A percentile compares a stretch with the other conserved stretches of the same genome.
Evolutionary conservation across 2,888 invertebrate genomes (phyloP).

Genomic region (Sarcophaga caerulescens): DNA sequence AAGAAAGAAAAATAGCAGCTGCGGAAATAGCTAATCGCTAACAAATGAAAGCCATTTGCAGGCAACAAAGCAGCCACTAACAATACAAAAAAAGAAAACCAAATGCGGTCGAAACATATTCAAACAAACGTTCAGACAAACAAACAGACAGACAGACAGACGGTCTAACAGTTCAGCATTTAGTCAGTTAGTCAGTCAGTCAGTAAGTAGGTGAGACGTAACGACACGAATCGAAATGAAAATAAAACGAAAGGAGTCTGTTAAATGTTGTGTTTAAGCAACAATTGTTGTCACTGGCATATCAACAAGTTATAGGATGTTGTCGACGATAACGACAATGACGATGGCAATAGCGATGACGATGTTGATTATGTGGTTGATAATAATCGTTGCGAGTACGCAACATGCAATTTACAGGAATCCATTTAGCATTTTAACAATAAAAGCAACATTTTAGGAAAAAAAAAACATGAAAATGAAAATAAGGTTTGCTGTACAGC

Average conservation of each 20-base stretch:
- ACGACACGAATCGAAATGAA: not conserved
- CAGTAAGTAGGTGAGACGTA: not conserved
- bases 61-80: slow-evolving; percentile 34
- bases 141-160: not conserved
- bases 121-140: not conserved
- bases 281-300: slow-evolving; percentile 68
- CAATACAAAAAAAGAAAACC: slow-evolving; percentile 21
- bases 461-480: not conserved
- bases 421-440: slow-evolving; percentile 56
- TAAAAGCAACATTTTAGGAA: not conserved
- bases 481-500: not conserved
- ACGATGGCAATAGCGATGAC: not conserved
- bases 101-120: not conserved
- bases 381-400: slow-evolving; percentile 54
- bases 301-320: slow-evolving; percentile 65
- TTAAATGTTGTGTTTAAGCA: slow-evolving; percentile 43
- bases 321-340: slow-evolving; percentile 9
- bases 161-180: not conserved
- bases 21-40: slow-evolving; percentile 70
- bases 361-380: not conserved
- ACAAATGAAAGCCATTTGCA: slow-evolving; percentile 65
- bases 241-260: slow-evolving; percentile 21
- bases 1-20: slow-evolving; percentile 46
- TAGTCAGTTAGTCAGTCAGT: slow-evolving; percentile 10
- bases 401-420: slow-evolving; percentile 64